A percentile compares a stretch with the other conserved stretches of the same genome.
Evolutionary conservation across 2,797 vertebrate genomes (phyloP).

Genomic region (Gallinago nigripennis): DNA sequence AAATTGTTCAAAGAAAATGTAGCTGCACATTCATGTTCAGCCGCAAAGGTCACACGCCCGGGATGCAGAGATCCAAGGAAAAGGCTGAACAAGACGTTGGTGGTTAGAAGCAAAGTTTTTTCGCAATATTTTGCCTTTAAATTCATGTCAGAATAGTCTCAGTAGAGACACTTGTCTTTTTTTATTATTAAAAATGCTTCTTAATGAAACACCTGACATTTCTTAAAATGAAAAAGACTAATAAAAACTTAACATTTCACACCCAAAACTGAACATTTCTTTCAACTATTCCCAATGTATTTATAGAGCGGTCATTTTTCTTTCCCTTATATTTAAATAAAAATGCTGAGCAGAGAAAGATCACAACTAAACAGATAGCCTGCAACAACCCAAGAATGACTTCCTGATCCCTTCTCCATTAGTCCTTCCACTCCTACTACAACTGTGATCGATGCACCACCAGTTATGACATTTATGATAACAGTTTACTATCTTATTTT

Average conservation of each 20-base stretch:
- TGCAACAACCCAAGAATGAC: neutral
- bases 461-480: neutral
- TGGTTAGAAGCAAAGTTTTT: neutral
- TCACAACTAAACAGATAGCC: neutral
- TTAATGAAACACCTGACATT: neutral
- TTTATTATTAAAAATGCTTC: neutral
- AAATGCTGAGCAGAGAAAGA: neutral
- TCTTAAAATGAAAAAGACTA: neutral
- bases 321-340: neutral
- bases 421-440: neutral
- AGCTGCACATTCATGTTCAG: conserved; percentile 10
- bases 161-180: neutral
- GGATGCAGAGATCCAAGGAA: neutral
- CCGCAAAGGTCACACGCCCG: neutral
- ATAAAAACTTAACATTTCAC: neutral
- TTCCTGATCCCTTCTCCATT: neutral
- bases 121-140: neutral
- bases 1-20: conserved; percentile 2
- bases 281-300: neutral
- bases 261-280: neutral
- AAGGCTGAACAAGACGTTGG: neutral
- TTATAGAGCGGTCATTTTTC: neutral
- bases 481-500: neutral
- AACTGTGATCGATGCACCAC: neutral
- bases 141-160: neutral